Evolutionary conservation across 2,113 vertebrate species (phyloP).

Genomic region (Neofelis nebulosa): DNA sequence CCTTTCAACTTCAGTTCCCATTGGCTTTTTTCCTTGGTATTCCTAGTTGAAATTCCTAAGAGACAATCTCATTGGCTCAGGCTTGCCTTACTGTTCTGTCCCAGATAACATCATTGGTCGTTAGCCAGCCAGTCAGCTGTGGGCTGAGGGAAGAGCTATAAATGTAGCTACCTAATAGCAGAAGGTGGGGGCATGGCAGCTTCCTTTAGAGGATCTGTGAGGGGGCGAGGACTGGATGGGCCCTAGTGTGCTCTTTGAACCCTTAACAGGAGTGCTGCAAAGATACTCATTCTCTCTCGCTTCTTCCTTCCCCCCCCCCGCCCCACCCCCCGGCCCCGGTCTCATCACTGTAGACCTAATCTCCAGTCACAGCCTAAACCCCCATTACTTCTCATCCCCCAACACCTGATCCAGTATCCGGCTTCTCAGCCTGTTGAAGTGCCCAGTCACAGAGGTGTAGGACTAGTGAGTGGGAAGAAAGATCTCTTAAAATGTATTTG

Average conservation of each 20-base stretch:
- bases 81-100: not conserved
- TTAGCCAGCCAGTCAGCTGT: not conserved
- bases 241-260: not conserved
- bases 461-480: not conserved
- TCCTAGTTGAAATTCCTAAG: constrained; percentile 42
- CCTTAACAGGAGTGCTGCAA: not conserved
- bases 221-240: not conserved
- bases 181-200: not conserved
- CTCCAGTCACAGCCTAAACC: not conserved
- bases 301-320: not conserved
- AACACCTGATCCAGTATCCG: not conserved
- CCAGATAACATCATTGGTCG: not conserved
- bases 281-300: not conserved
- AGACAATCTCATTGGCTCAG: not conserved
- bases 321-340: too few species aligned
- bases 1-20: constrained; percentile 8
- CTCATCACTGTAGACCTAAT: not conserved
- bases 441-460: not conserved
- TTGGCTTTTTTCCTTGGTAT: not conserved
- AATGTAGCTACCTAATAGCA: not conserved
- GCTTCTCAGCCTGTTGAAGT: not conserved
- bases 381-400: not conserved
- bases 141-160: not conserved
- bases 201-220: not conserved
- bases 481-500: not conserved